phyloP scores from a whole-genome alignment of 2,797 vertebrate genomes.

The Arctocebus calabarensis region DNA sequence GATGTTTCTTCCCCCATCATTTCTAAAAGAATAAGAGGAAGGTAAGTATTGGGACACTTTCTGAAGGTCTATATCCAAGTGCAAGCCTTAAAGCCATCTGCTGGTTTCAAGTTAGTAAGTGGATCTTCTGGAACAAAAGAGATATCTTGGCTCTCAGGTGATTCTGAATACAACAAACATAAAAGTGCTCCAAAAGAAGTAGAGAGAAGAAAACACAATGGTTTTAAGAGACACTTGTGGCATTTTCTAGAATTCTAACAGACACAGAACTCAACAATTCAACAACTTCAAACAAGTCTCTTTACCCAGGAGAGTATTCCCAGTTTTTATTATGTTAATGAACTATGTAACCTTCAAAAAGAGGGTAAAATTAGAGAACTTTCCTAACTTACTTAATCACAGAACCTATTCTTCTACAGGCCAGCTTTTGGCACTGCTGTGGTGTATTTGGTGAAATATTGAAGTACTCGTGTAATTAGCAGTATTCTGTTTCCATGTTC shows the following conservation, averaged over 20 bases:
- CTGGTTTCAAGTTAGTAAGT: conserved; percentile 51
- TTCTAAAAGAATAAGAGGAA: conserved; percentile 59
- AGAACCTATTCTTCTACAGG: conserved; percentile 15
- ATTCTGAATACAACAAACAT: conserved; percentile 38
- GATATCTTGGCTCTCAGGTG: neutral
- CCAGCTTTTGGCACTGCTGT: neutral
- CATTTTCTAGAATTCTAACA: conserved; percentile 49
- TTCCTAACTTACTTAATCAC: conserved; percentile 39
- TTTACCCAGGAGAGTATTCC: conserved; percentile 38
- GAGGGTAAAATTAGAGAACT: neutral
- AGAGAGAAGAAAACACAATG: conserved; percentile 33
- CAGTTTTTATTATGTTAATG: neutral
- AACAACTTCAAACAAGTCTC: neutral
- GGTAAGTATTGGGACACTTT: conserved; percentile 11
- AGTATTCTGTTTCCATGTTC: conserved; percentile 45
- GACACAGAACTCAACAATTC: conserved; percentile 40
- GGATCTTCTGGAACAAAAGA: conserved; percentile 35
- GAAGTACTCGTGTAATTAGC: neutral
- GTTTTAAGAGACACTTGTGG: conserved; percentile 45
- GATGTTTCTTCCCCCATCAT: conserved; percentile 57
- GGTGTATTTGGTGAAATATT: neutral
- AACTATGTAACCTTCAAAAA: conserved; percentile 44
- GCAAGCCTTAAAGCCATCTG: conserved; percentile 49
- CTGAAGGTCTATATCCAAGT: conserved; percentile 27
- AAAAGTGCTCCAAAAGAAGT: neutral